Conservation (phyloP, 1,140 invertebrate genomes). For the Drosophila willistoni region DNA sequence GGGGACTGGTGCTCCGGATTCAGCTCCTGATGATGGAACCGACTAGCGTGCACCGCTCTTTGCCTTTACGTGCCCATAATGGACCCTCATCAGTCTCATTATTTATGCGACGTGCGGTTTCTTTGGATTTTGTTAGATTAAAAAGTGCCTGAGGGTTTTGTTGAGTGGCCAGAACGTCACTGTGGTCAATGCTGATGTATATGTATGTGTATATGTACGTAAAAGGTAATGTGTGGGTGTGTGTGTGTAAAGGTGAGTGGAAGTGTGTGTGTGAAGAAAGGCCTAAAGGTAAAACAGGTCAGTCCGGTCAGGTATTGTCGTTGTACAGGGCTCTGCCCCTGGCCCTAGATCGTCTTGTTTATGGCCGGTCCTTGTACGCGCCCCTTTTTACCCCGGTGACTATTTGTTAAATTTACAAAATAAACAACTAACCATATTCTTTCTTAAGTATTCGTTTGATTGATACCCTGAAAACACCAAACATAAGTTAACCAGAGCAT, state of each 20-base stretch:
- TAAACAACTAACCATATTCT: conserved; percentile 34
- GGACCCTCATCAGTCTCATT: conserved; percentile 81
- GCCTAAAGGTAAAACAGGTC: conserved; percentile 72
- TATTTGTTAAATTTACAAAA: conserved; percentile 81
- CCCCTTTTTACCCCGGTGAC: conserved; percentile 71
- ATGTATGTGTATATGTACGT: background rate
- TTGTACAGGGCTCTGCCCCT: conserved; percentile 35
- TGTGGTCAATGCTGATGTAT: conserved; percentile 57
- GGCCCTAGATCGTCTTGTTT: conserved; percentile 62
- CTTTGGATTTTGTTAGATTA: conserved; percentile 82
- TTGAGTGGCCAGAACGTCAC: conserved; percentile 70
- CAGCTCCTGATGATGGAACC: conserved; percentile 23
- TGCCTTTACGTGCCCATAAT: conserved; percentile 74
- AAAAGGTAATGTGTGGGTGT: background rate
- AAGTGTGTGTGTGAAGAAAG: conserved; percentile 25
- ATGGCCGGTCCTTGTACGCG: conserved; percentile 69
- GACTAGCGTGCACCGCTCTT: conserved; percentile 56
- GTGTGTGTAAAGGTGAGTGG: conserved; percentile 53
- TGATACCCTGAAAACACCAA: conserved; percentile 35
- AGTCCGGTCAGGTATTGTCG: conserved; percentile 74
- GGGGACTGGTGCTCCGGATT: conserved; percentile 12
- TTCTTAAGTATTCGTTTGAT: conserved; percentile 39
- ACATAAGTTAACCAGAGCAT: background rate
- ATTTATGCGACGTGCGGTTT: conserved; percentile 82
- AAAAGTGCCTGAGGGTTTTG: conserved; percentile 80